Conservation (phyloP, 2,888 invertebrate genomes). For the Melanostoma mellinum region DNA sequence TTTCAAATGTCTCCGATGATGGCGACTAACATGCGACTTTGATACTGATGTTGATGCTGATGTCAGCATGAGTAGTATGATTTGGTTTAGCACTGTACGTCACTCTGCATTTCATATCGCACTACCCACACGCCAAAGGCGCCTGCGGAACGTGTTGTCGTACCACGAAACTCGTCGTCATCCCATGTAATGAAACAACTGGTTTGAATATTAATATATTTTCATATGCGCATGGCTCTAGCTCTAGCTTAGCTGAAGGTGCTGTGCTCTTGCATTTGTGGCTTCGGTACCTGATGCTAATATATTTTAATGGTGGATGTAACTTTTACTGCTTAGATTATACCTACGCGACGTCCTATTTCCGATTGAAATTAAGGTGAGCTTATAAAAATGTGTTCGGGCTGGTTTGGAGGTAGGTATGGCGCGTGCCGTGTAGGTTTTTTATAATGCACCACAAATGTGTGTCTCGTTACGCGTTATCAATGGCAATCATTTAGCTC, state of each 20-base stretch:
- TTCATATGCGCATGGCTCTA: constrained; percentile 20
- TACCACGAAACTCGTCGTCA: constrained; percentile 39
- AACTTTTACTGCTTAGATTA: constrained; percentile 55
- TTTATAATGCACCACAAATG: constrained; percentile 19
- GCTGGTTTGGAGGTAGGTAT: constrained; percentile 18
- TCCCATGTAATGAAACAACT: constrained; percentile 55
- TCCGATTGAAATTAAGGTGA: constrained; percentile 59
- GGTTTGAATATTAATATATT: constrained; percentile 51
- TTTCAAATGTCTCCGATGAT: constrained; percentile 32
- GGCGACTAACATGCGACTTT: neutral
- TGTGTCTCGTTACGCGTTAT: constrained; percentile 26
- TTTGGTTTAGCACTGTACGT: constrained; percentile 43
- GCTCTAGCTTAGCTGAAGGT: constrained; percentile 12
- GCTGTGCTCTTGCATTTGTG: constrained; percentile 24
- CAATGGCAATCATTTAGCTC: constrained; percentile 31
- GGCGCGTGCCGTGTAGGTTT: constrained; percentile 57
- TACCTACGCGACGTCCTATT: constrained; percentile 66
- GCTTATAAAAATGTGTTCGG: constrained; percentile 38
- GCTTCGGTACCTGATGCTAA: constrained; percentile 39
- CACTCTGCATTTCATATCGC: constrained; percentile 65
- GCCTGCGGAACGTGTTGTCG: constrained; percentile 35
- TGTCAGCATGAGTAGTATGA: constrained; percentile 39
- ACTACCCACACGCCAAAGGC: constrained; percentile 51
- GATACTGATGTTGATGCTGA: constrained; percentile 41
- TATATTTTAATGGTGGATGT: constrained; percentile 47